These are phyloP conservation scores for Perognathus longimembris DNA, from an alignment of 2,113 vertebrate genomes.

Conservation along the genomic window DNA sequence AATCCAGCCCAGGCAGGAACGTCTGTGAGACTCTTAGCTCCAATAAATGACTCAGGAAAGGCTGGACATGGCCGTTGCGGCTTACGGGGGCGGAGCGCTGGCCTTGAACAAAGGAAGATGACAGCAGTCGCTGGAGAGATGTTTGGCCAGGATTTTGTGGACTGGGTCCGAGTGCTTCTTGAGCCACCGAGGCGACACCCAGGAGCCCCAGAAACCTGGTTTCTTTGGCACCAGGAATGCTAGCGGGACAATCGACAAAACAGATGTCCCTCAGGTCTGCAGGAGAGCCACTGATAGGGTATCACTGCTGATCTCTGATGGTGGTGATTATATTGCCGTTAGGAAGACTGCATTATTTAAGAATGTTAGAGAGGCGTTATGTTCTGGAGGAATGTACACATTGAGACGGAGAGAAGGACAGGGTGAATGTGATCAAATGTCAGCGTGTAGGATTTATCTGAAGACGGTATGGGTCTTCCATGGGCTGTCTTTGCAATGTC, in stretches of 20 bases:
- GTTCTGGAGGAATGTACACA: neutral
- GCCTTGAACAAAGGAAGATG: too few relatives aligned
- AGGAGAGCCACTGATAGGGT: neutral
- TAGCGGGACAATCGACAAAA: neutral
- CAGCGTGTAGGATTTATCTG: neutral
- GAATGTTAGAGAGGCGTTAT: neutral
- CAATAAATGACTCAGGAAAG: too few relatives aligned
- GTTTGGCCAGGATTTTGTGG: neutral
- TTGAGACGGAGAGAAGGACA: neutral
- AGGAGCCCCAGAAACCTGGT: neutral
- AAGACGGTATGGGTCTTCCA: neutral
- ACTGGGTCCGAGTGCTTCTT: neutral
- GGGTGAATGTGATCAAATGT: neutral
- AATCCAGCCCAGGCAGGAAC: too few relatives aligned
- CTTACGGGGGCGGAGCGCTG: too few relatives aligned
- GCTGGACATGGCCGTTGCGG: too few relatives aligned
- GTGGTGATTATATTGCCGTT: neutral
- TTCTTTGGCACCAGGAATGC: neutral
- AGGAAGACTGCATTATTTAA: neutral
- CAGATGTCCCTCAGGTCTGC: neutral
- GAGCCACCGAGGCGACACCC: neutral
- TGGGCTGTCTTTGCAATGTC: slow-evolving; percentile 11
- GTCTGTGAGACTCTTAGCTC: too few relatives aligned
- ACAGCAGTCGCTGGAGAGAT: neutral
- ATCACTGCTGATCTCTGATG: neutral